Evolutionary conservation across 1,140 invertebrate species (phyloP).

Genomic region (Drosophila insularis): DNA sequence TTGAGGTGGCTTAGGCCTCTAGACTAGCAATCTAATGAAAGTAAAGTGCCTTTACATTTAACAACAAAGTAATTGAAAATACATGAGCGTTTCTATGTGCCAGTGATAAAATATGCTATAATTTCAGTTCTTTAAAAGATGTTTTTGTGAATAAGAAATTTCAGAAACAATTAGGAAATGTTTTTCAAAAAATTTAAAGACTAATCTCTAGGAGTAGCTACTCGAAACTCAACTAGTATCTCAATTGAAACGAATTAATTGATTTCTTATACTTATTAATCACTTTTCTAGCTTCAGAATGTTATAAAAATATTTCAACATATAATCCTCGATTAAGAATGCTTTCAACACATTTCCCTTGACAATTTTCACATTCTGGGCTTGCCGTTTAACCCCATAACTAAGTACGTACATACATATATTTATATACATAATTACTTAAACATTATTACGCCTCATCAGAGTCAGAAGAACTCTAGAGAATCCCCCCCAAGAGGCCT

Average conservation of each 20-base stretch:
- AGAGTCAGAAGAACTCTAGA: constrained; percentile 39
- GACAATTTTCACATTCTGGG: constrained; percentile 35
- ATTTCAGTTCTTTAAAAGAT: no score
- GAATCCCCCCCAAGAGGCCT: constrained; percentile 44
- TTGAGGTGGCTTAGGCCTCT: background rate
- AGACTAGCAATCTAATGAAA: background rate
- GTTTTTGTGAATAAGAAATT: no score
- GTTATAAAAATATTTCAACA: no score
- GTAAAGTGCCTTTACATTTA: background rate
- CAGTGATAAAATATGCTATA: no score
- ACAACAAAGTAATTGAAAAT: background rate
- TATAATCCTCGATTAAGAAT: background rate
- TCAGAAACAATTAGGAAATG: no score
- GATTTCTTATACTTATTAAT: no score
- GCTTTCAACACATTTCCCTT: constrained; percentile 17
- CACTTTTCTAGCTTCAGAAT: no score
- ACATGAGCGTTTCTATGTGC: no score
- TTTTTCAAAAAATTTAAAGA: no score
- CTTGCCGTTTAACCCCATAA: constrained; percentile 25
- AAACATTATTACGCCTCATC: constrained; percentile 55
- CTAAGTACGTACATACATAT: constrained; percentile 2
- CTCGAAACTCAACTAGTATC: no score
- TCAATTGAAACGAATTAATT: no score
- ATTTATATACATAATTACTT: constrained; percentile 62
- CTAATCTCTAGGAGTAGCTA: no score